phyloP scores from a whole-genome alignment of 92 coral and sea anemone genomes.

The Palythoa grandiflora region DNA sequence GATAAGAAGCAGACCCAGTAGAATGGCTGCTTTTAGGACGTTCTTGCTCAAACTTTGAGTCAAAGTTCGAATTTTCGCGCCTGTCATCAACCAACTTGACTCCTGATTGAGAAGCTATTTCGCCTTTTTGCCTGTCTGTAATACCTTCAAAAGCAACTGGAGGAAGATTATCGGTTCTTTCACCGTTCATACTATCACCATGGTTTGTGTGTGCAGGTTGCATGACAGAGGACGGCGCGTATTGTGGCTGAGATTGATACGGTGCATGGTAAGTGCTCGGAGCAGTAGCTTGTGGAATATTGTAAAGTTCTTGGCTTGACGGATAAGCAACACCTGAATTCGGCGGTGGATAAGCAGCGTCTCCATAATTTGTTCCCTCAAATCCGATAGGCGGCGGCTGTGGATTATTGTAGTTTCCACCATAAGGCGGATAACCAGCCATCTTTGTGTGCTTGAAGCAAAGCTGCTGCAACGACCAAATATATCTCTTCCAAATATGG shows the following conservation, averaged over 20 bases:
- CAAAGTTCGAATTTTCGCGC: conserved; percentile 33
- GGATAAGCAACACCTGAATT: conserved; percentile 20
- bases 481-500: conserved; percentile 22
- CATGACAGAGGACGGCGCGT: background rate
- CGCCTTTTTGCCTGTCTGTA: conserved; percentile 14
- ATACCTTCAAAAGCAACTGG: conserved; percentile 44
- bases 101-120: conserved; percentile 32
- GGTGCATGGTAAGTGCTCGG: conserved; percentile 4
- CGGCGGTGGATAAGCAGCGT: conserved; percentile 26
- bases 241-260: conserved; percentile 14
- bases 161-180: conserved; percentile 24
- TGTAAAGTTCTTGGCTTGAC: conserved; percentile 3
- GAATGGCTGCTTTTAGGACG: background rate
- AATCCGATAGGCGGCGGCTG: conserved; percentile 47
- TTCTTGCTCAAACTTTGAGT: background rate
- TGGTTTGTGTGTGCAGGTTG: conserved; percentile 45
- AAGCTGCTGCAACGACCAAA: too few relatives aligned
- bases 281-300: conserved; percentile 4
- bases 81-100: conserved; percentile 17
- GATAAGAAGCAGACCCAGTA: conserved; percentile 25
- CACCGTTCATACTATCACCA: conserved; percentile 39
- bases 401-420: conserved; percentile 38
- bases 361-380: conserved; percentile 34
- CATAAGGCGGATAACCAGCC: conserved; percentile 48
- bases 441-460: background rate